Base-by-base conservation (phyloP, 2,113 vertebrate species). In the Eubucco bourcierii region DNA sequence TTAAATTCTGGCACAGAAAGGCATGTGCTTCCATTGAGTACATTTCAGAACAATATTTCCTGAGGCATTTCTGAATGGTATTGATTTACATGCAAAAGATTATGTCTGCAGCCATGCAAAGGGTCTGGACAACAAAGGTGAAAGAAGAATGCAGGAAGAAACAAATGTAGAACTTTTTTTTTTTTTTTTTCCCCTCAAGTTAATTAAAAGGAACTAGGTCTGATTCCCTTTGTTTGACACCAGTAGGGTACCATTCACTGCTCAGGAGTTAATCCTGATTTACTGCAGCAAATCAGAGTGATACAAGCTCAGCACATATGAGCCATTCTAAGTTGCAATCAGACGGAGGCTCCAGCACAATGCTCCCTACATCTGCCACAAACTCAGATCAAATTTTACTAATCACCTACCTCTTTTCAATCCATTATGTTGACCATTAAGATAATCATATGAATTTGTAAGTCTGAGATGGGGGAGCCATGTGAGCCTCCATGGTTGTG, bases 401-500 rank as follows among this genome's bases (percentile, higher is more conserved):
- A 6, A 81, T 84, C 96, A 90, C 73, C 82, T 78, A 61, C 47
- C 90, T 93, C 95, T 94, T 86, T 84, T 83, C 75, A 52, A 27
- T 37, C 74, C 90, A 87, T 88, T 81, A 90, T 81, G 80, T 8
- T 96, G 94, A 85, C 96, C 95, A 95, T 88, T 84, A 88, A 96
- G 90, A 84, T 80, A 94, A 95, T 91, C 92, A 93, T 77, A 89
- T 8, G 88, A 93, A 92, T 96, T 81, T 95, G 70, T 96, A 72
- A 90, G 89, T 71, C 81, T 89, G 91, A 95, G 95, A 31, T 77
- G 90, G 84, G 90, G 71, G 68, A 95, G 91, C 85, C 77, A 59
- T 61, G 63, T 33, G 83, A 94, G 83, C 95, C 80, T 96, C 87
- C 94, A 20, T 81, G 74, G 68, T 24, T 84, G 82, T 71, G 96